Conservation (phyloP, 2,113 vertebrate species). For the Hippocampus mohnikei region DNA sequence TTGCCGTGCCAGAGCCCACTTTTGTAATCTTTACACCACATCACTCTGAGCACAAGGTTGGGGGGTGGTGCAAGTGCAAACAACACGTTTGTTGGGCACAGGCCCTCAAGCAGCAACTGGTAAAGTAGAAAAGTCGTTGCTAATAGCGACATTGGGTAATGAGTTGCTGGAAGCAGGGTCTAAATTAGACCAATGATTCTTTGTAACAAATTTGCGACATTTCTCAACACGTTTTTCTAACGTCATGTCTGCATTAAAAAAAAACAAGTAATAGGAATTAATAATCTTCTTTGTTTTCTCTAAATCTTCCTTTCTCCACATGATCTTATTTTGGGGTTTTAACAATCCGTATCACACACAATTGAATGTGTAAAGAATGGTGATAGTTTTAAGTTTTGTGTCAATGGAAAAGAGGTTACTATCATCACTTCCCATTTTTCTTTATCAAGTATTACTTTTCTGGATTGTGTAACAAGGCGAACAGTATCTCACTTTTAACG, state of each 20-base stretch:
- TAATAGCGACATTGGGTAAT: background rate
- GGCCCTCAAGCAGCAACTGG: background rate
- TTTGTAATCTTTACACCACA: background rate
- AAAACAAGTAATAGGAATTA: background rate
- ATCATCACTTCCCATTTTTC: slow-evolving; percentile 40
- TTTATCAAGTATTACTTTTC: background rate
- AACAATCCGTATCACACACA: background rate
- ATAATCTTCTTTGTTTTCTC: background rate
- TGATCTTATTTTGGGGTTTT: background rate
- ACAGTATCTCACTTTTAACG: slow-evolving; percentile 2
- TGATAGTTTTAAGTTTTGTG: background rate
- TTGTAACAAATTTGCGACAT: background rate
- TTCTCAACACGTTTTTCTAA: background rate
- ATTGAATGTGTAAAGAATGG: background rate
- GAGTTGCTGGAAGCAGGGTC: background rate
- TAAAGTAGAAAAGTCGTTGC: background rate
- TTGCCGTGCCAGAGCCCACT: background rate
- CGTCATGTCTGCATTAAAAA: background rate
- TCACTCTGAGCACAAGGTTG: slow-evolving; percentile 4
- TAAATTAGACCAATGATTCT: background rate
- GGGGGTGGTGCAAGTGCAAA: slow-evolving; percentile 5
- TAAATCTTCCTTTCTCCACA: background rate
- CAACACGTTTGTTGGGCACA: slow-evolving; percentile 1
- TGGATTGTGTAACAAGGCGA: slow-evolving; percentile 23
- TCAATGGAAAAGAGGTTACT: background rate